Evolutionary conservation across 2,888 invertebrate genomes (phyloP).

Genomic region (Volucella zonaria): DNA sequence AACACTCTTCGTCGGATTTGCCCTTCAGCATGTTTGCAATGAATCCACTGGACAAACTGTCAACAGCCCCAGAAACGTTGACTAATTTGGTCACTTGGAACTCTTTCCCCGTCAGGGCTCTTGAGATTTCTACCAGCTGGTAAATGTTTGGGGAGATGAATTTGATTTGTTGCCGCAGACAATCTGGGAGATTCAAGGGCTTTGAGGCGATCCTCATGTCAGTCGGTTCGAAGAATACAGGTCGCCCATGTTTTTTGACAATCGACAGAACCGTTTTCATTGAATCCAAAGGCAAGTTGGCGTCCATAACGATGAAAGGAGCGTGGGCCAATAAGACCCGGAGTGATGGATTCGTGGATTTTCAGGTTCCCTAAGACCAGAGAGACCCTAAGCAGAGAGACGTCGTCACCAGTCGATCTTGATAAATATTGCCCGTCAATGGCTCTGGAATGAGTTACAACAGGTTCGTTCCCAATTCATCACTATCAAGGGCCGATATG

Average conservation of each 20-base stretch:
- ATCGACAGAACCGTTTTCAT: slow-evolving; percentile 86
- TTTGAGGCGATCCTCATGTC: slow-evolving; percentile 90
- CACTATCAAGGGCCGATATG: slow-evolving; percentile 90
- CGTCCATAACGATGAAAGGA: slow-evolving; percentile 92
- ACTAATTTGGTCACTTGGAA: slow-evolving; percentile 82
- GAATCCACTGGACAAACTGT: slow-evolving; percentile 89
- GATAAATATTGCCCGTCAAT: slow-evolving; percentile 78
- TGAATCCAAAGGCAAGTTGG: slow-evolving; percentile 88
- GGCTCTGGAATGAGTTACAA: slow-evolving; percentile 80
- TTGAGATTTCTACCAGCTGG: slow-evolving; percentile 89
- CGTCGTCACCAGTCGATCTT: slow-evolving; percentile 83
- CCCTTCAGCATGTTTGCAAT: slow-evolving; percentile 86
- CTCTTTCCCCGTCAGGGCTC: slow-evolving; percentile 80
- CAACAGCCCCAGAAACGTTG: slow-evolving; percentile 93
- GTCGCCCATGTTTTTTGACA: slow-evolving; percentile 85
- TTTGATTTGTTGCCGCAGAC: slow-evolving; percentile 78
- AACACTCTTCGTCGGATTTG: slow-evolving; percentile 84
- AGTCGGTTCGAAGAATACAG: slow-evolving; percentile 96
- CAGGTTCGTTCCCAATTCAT: slow-evolving; percentile 84
- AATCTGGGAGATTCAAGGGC: slow-evolving; percentile 84
- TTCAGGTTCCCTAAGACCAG: slow-evolving; percentile 94
- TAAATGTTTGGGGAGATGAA: slow-evolving; percentile 91
- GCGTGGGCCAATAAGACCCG: slow-evolving; percentile 87
- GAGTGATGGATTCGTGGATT: slow-evolving; percentile 88
- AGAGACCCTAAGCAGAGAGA: slow-evolving; percentile 92